Conservation (phyloP, 2,888 invertebrate genomes). For the Parnassius apollo region DNA sequence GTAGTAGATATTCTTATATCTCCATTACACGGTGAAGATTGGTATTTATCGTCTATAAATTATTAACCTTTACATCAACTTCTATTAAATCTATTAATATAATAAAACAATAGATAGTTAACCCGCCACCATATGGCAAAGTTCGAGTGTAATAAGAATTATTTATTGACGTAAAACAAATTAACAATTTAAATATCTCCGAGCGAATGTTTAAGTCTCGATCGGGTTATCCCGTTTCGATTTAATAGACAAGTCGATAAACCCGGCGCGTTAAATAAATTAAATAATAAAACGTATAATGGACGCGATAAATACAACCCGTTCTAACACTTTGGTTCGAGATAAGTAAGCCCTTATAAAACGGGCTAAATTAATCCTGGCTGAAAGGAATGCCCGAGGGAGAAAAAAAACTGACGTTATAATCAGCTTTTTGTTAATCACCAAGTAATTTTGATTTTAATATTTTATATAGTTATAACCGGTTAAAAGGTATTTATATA, state of each 20-base stretch:
- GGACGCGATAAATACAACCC: slow-evolving; percentile 77
- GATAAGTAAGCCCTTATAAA: slow-evolving; percentile 79
- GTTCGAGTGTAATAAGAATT: background rate
- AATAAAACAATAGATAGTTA: too few relatives aligned
- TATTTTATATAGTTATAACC: slow-evolving; percentile 51
- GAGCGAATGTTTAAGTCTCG: slow-evolving; percentile 66
- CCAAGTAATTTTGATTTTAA: slow-evolving; percentile 70
- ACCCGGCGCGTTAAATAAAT: slow-evolving; percentile 77
- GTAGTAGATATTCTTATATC: too few relatives aligned
- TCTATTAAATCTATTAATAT: too few relatives aligned
- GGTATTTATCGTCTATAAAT: too few relatives aligned
- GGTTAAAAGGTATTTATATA: background rate
- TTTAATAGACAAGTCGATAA: slow-evolving; percentile 78
- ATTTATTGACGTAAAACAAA: slow-evolving; percentile 27
- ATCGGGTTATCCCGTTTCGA: slow-evolving; percentile 71
- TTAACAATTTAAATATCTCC: slow-evolving; percentile 53
- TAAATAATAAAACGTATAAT: slow-evolving; percentile 81
- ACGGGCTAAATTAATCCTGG: slow-evolving; percentile 76
- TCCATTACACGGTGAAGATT: too few relatives aligned
- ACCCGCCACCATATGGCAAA: background rate
- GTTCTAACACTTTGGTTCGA: slow-evolving; percentile 66
- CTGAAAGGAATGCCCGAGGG: slow-evolving; percentile 67
- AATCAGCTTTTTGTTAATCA: slow-evolving; percentile 81
- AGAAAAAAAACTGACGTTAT: slow-evolving; percentile 73
- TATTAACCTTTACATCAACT: too few relatives aligned